A percentile compares a stretch with the other conserved stretches of the same genome.
phyloP scores from a whole-genome alignment of 1,140 invertebrate species.

The Grapholita molesta region DNA sequence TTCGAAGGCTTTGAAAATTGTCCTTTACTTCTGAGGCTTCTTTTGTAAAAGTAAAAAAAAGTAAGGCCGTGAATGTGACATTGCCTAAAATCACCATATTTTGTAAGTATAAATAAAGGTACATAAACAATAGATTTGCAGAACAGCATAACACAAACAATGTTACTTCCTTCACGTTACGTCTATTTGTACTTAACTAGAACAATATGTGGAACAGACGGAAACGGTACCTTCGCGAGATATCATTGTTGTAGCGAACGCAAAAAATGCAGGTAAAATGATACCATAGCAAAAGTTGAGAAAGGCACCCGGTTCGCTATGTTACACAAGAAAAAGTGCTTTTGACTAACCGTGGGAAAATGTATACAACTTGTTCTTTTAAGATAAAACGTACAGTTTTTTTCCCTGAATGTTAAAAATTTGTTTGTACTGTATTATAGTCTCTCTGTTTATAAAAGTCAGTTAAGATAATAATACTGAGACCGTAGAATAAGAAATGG shows the following conservation, averaged over 20 bases:
- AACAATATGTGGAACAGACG: conserved; percentile 29
- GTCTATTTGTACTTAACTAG: conserved; percentile 28
- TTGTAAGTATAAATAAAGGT: not conserved
- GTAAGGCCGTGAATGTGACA: no score
- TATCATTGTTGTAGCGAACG: not conserved
- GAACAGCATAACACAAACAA: conserved; percentile 29
- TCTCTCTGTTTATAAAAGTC: not conserved
- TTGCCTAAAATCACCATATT: no score
- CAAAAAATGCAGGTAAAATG: conserved; percentile 11
- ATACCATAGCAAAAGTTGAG: not conserved
- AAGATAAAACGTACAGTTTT: not conserved
- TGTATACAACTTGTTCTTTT: not conserved
- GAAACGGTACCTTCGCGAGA: conserved; percentile 8
- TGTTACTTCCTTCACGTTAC: conserved; percentile 28
- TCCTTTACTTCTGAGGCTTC: no score
- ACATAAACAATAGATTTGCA: conserved; percentile 22
- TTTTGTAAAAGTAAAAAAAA: no score
- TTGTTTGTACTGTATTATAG: not conserved
- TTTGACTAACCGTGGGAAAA: not conserved
- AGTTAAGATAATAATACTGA: not conserved
- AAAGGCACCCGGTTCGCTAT: not conserved
- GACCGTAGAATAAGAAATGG: not conserved
- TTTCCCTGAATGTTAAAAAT: not conserved
- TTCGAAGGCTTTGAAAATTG: no score
- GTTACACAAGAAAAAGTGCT: not conserved